Conservation (phyloP, 2,113 vertebrate genomes). For the Pterophyllum scalare region DNA sequence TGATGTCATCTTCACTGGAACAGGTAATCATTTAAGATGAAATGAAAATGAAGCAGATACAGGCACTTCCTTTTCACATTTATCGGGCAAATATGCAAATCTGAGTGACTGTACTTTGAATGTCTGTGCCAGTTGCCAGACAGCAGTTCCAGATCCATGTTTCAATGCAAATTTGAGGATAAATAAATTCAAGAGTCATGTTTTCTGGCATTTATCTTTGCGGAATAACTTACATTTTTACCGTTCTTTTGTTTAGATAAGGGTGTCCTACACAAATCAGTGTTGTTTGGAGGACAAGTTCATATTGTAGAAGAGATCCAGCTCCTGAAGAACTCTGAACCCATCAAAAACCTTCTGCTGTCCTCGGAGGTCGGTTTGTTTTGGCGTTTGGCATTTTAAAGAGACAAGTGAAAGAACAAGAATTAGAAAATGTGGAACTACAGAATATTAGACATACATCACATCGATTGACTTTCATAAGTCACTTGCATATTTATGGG, state of each 20-base stretch:
- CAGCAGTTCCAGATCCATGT: rapidly evolving
- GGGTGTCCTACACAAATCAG: constrained; percentile 92
- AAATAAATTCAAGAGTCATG: neutral
- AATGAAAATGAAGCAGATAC: neutral
- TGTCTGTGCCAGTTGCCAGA: neutral
- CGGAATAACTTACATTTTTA: neutral
- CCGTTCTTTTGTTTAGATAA: constrained; percentile 80
- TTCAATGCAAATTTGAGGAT: neutral
- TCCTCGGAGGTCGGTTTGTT: constrained; percentile 85
- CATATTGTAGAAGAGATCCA: constrained; percentile 94
- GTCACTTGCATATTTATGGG: too few relatives aligned
- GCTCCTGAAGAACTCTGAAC: constrained; percentile 85
- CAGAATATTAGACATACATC: neutral
- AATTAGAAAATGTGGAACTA: neutral
- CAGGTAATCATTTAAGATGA: constrained; percentile 79
- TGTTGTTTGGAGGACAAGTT: constrained; percentile 85
- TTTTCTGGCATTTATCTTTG: neutral
- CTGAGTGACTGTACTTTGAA: neutral
- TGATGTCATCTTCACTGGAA: constrained; percentile 92
- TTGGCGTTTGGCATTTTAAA: neutral
- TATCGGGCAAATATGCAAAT: neutral
- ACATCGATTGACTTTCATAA: neutral
- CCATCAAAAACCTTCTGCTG: constrained; percentile 89
- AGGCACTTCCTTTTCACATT: neutral
- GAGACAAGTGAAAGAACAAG: neutral